Base-by-base conservation (phyloP, 2,888 invertebrate species). In the Caenorhabditis sp. region DNA sequence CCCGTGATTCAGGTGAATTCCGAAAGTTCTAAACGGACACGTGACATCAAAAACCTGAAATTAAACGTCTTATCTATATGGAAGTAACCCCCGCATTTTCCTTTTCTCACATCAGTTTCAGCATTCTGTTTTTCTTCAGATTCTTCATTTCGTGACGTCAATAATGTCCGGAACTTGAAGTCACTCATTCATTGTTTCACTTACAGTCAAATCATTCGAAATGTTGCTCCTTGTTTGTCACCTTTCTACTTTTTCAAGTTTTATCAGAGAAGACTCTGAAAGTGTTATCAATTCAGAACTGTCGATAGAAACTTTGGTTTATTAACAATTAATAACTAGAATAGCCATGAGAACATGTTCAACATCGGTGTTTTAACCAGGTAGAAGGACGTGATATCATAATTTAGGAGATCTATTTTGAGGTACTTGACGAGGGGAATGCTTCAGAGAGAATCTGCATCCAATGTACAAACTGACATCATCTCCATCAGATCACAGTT, bases 401-500 rank as follows among this genome's bases (percentile, higher is more conserved):
- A 14, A 12, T 26, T 26, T 26, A 22, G 8, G 54, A 54, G 54
- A 54, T 54, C 54, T 7, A 19, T n/a, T 7, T 26, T 54, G 16
- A 24, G 26, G 14, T 14, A 1, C 24, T 14, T 26, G n/a, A 47
- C 19, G n/a, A n/a, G 14, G n/a, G 19, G 19, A 5, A 12, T 19
- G 10, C 22, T 24, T 14, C 24, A 54, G 3, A 24, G 14, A 24
- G 24, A 26, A 22, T 24, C 22, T 24, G 24, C 3, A 26, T 54
- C 26, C 54, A 54, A 26, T 54, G 54, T 54, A 44, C 70, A 70
- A 16, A 19, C 16, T 6, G 51, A 10, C 28, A 58, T 28, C 70
- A 70, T 58, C 24, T 70, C 70, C 10, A 24, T 58, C 14, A 58
- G 12, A n/a, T 44, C 58, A 58, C 70, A 70, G n/a, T 70, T 70